Percentiles rank a stretch among this genome's conserved stretches.
phyloP scores from a whole-genome alignment of 2,888 invertebrate species.

The Dione juno region DNA sequence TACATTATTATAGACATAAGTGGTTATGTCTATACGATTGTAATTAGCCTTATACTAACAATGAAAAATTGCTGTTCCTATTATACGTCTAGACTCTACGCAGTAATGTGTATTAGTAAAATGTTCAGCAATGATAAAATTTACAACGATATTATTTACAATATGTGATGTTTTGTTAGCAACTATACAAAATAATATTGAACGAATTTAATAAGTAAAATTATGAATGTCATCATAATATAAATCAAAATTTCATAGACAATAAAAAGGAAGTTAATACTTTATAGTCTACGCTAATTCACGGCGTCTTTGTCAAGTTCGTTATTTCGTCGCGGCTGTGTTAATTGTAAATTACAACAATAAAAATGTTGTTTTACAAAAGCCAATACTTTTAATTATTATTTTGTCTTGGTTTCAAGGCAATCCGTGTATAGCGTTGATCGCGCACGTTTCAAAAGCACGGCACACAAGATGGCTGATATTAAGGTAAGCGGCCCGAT shows the following conservation, averaged over 20 bases:
- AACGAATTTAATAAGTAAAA: no score
- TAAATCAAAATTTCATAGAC: constrained; percentile 17
- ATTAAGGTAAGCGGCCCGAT: constrained; percentile 72
- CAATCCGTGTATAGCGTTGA: constrained; percentile 67
- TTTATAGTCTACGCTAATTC: constrained; percentile 59
- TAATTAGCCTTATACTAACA: no score
- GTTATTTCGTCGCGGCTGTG: constrained; percentile 60
- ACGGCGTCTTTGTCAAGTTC: constrained; percentile 67
- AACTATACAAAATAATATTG: no score
- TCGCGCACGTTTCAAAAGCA: constrained; percentile 66
- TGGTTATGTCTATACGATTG: no score
- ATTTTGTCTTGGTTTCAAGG: constrained; percentile 60
- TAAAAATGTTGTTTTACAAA: constrained; percentile 67
- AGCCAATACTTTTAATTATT: constrained; percentile 55
- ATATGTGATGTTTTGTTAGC: neutral
- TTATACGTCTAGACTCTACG: no score
- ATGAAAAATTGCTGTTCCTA: no score
- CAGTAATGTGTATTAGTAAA: no score
- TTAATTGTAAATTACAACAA: constrained; percentile 52
- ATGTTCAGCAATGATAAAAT: neutral
- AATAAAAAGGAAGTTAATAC: constrained; percentile 28
- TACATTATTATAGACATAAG: no score
- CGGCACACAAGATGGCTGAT: constrained; percentile 79
- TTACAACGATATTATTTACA: neutral
- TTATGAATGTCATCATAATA: constrained; percentile 1